Evolutionary conservation across 2,888 invertebrate genomes (phyloP), one percentile per base, ranked within the genome.

Genomic region (Tiliacea citrago): DNA sequence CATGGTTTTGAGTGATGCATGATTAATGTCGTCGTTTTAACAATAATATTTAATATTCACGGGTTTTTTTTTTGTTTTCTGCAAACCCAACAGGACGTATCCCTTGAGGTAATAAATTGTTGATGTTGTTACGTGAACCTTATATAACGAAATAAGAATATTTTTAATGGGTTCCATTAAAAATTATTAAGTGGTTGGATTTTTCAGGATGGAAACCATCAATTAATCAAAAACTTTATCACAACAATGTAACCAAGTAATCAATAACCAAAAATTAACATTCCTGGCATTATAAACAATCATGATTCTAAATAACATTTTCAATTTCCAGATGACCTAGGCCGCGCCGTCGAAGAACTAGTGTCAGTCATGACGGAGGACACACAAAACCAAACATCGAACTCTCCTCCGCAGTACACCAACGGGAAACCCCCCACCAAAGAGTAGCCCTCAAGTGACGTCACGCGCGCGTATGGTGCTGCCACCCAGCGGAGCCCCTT

Each of bases 301-400:
- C 1, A 16, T 45, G 0, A 21, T 42, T 29, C 10, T 68, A 65
- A 82, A 58, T 10, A 9, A 45, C 4, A 49, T 60, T 73, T 73
- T 77, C 77, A 78, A 60, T 87, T 96, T 95, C 66, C 96, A 98
- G 98, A 98, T 93, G 98, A 99, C 95, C 97, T 99, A 85, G 98
- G 98, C 75, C 97, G 98, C 94, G 99, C 98, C 77, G 98, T 99
- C 87, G 98, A 98, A 90, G 98, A 98, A 91, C 96, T 99, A 90
- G 99, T 99, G 83, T 98, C 98, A 63, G 98, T 98, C 70, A 99
- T 99, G 97, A 98, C 98, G 91, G 98, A 99, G 91, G 97, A 97
- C 47, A 89, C 91, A 75, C 92, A 89, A 67, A 87, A 81, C 82
- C 89, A 89, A 83, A 80, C 91, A 86, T 85, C 95, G 77, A 88